Evolutionary conservation across 2,113 vertebrate genomes (phyloP), one percentile per base, ranked within the genome.

Genomic region (Limnothrissa miodon): DNA sequence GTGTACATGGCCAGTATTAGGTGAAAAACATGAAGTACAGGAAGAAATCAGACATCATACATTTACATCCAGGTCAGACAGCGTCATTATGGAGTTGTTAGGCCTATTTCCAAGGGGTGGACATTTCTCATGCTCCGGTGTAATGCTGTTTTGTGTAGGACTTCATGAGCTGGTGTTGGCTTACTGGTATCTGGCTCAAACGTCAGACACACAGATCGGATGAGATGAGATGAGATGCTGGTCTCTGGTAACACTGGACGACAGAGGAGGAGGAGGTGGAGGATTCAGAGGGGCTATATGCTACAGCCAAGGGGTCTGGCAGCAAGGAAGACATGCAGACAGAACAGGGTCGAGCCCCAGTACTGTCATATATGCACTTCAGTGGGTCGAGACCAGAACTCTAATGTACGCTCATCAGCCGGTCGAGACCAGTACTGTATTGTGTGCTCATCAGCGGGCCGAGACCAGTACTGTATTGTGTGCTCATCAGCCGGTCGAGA

Each of bases 131-230:
- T 33, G 66, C 66, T 17, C 29, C 15, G 25, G 66, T 36, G 29
- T 36, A 33, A 70, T 3, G 25, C 17, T 70, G 66, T 70, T 70
- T 70, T 29, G 29, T 70, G 66, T 33, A 10, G 2, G 25, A 17
- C 13, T 70, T 70, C 36, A 36, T 33, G 25, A 36, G 66, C 29
- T 36, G 66, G 66, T 70, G 66, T 70, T 36, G 10, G 15, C 66
- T 70, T 70, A 70, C 66, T 36, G 66, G 11, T 33, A 36, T 70
- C 66, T 70, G 66, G 29, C 66, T 70, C 66, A 15, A 70, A 70
- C 66, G 36, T 70, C 33, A 36, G 62, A 70, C 25, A 36, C 29
- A 70, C 66, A 70, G 10, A 70, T 10, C 25, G 17, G 3, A 56
- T 17, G 23, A 56, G 56, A 62, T 17, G 23, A 56, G 56, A 62